Conservation (phyloP, 2,888 invertebrate genomes). For the Thymelicus sylvestris region DNA sequence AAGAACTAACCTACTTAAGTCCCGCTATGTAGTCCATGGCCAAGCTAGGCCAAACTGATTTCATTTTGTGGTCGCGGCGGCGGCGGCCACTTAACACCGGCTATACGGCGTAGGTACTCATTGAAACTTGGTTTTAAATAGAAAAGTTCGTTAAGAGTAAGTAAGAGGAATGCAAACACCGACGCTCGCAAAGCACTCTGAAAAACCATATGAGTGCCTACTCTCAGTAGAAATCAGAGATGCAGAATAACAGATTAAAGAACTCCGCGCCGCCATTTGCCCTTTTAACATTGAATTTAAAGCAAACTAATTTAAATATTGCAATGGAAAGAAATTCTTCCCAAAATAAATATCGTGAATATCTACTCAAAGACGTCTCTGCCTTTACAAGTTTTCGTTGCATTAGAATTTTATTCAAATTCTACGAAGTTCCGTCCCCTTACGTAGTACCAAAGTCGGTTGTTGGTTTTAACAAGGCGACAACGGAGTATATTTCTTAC, state of each 20-base stretch:
- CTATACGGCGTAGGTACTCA: neutral
- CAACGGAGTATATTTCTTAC: neutral
- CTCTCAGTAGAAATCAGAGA: conserved; percentile 15
- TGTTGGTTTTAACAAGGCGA: neutral
- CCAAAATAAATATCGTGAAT: conserved; percentile 7
- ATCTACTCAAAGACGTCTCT: neutral
- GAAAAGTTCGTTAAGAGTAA: conserved; percentile 12
- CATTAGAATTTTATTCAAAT: conserved; percentile 25
- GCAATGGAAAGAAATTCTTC: neutral
- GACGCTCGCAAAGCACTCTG: conserved; percentile 6
- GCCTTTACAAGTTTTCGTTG: neutral
- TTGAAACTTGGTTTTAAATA: conserved; percentile 6
- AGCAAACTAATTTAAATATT: conserved; percentile 9
- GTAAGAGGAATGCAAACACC: conserved; percentile 3
- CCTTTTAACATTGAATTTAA: neutral
- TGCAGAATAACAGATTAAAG: conserved; percentile 2
- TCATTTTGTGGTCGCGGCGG: neutral
- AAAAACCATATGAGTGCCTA: conserved; percentile 19
- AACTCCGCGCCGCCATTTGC: neutral
- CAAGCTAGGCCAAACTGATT: neutral
- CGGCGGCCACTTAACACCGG: neutral
- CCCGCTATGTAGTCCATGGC: neutral
- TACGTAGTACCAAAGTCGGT: neutral
- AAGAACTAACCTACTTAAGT: no score
- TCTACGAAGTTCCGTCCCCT: neutral